Percentiles rank a stretch among this genome's conserved stretches.
Conservation (phyloP, 2,113 vertebrate species). For the Mormyrus lacerda region DNA sequence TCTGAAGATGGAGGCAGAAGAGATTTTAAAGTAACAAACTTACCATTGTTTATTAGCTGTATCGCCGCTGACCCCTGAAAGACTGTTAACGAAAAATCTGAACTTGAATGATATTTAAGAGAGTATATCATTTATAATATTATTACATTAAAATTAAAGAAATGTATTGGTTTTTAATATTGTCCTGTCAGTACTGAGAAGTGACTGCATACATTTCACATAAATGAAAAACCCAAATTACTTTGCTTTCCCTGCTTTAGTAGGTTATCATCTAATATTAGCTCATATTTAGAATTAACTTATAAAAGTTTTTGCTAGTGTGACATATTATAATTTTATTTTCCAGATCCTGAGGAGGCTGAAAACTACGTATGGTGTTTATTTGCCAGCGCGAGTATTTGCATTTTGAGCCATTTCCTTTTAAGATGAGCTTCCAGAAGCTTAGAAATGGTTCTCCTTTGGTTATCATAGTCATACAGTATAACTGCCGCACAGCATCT, state of each 20-base stretch:
- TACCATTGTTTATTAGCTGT: background rate
- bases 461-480: background rate
- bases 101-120: background rate
- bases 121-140: background rate
- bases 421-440: background rate
- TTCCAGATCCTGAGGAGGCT: background rate
- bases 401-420: background rate
- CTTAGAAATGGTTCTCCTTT: background rate
- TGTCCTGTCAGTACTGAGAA: background rate
- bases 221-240: background rate
- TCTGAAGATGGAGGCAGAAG: background rate
- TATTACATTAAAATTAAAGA: background rate
- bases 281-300: background rate
- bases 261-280: background rate
- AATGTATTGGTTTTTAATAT: background rate
- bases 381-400: background rate
- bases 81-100: background rate
- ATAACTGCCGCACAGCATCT: background rate
- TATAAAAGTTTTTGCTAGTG: background rate
- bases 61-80: background rate
- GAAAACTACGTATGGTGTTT: background rate
- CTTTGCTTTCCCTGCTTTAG: background rate
- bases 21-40: background rate
- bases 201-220: background rate
- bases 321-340: background rate